Evolutionary conservation across 2,797 vertebrate species (phyloP).

Genomic region (Platyrinchus mystaceus): DNA sequence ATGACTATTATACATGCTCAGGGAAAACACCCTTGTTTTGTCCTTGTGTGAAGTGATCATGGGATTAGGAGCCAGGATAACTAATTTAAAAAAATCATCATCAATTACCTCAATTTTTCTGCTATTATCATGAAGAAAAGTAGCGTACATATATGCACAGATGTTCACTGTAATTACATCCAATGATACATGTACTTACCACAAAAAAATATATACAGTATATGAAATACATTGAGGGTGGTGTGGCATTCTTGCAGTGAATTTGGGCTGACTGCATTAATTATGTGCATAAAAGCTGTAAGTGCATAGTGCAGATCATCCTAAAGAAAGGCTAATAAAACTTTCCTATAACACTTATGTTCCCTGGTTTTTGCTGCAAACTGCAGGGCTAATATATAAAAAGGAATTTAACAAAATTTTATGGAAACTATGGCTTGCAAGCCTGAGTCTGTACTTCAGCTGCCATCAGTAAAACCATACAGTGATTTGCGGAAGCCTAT

Average conservation of each 20-base stretch:
- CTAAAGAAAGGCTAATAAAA: conserved; percentile 6
- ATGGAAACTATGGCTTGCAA: background rate
- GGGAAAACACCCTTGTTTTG: background rate
- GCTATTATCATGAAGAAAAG: background rate
- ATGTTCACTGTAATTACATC: background rate
- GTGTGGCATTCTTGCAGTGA: background rate
- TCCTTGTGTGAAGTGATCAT: background rate
- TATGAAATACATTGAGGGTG: background rate
- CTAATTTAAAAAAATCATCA: background rate
- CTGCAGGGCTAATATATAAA: background rate
- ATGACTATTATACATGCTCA: background rate
- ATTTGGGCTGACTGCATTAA: background rate
- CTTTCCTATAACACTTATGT: background rate
- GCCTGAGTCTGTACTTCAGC: background rate
- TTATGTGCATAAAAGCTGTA: background rate
- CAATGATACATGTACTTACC: background rate
- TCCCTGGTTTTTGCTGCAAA: background rate
- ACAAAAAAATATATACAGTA: background rate
- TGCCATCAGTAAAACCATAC: background rate
- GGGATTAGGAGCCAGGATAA: background rate
- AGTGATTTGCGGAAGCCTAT: conserved; percentile 4
- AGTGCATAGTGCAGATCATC: background rate
- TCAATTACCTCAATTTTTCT: background rate
- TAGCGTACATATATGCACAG: background rate
- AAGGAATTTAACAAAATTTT: conserved; percentile 5